Evolutionary conservation across 2,888 invertebrate species (phyloP).

Genomic region (Athalia circularis): DNA sequence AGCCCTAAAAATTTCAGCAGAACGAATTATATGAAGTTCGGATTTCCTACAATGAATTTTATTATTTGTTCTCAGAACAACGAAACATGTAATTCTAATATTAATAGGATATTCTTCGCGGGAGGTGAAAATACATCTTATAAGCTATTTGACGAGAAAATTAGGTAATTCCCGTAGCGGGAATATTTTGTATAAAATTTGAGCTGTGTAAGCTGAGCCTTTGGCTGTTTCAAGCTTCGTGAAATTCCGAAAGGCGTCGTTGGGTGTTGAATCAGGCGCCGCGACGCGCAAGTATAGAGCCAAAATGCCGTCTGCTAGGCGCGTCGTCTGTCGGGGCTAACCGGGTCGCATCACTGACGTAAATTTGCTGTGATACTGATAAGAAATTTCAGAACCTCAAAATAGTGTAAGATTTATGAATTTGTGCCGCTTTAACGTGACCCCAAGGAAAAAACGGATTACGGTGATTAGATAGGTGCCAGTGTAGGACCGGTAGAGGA

Average conservation of each 20-base stretch:
- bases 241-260: conserved; percentile 39
- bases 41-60: too few species aligned
- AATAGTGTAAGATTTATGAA: conserved; percentile 8
- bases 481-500: conserved; percentile 52
- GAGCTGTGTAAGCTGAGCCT: conserved; percentile 44
- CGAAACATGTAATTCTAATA: too few species aligned
- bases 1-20: too few species aligned
- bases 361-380: conserved; percentile 64
- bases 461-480: conserved; percentile 34
- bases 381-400: conserved; percentile 47
- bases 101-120: too few species aligned
- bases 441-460: neutral
- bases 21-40: too few species aligned
- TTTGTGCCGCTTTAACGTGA: conserved; percentile 1
- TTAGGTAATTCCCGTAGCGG: conserved; percentile 5
- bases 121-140: too few species aligned
- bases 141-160: neutral
- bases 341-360: conserved; percentile 67
- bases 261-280: conserved; percentile 49
- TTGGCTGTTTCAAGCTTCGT: neutral
- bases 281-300: conserved; percentile 53
- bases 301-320: conserved; percentile 72
- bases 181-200: conserved; percentile 42
- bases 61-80: too few species aligned
- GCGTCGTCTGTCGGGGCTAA: conserved; percentile 66